Evolutionary conservation across 2,888 invertebrate species (phyloP).

Genomic region (Polyploca ridens): DNA sequence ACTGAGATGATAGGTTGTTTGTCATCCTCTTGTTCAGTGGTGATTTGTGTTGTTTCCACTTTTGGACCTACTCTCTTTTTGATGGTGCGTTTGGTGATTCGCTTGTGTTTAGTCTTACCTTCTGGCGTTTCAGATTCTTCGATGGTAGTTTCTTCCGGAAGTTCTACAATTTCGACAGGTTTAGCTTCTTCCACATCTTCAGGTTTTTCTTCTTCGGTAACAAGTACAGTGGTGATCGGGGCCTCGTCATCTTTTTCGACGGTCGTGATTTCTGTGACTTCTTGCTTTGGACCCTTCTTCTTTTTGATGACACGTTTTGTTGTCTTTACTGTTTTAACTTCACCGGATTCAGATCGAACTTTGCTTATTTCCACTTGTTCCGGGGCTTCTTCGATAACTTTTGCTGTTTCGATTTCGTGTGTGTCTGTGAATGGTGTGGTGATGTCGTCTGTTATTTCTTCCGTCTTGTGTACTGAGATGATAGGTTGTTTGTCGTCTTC

Average conservation of each 20-base stretch:
- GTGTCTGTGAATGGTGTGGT: slow-evolving; percentile 26
- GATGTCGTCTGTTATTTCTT: slow-evolving; percentile 44
- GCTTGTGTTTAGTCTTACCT: slow-evolving; percentile 45
- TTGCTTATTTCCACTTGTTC: slow-evolving; percentile 31
- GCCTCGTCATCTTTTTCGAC: slow-evolving; percentile 23
- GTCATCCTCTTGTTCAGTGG: slow-evolving; percentile 43
- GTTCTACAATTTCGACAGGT: slow-evolving; percentile 45
- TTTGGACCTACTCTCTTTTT: slow-evolving; percentile 55
- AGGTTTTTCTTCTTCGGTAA: slow-evolving; percentile 17
- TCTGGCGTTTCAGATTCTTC: slow-evolving; percentile 27
- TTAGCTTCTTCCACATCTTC: slow-evolving; percentile 17
- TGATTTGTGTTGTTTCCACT: slow-evolving; percentile 57
- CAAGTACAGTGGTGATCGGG: slow-evolving; percentile 23
- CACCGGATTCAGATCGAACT: slow-evolving; percentile 33
- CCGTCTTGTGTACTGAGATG: slow-evolving; percentile 36
- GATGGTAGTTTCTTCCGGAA: slow-evolving; percentile 33
- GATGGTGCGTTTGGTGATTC: slow-evolving; percentile 34
- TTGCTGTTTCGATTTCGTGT: slow-evolving; percentile 38
- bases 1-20: slow-evolving; percentile 46
- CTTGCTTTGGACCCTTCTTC: slow-evolving; percentile 44
- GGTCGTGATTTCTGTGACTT: slow-evolving; percentile 32
- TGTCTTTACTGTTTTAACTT: slow-evolving; percentile 45
- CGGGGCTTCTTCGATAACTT: slow-evolving; percentile 39
- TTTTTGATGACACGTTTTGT: slow-evolving; percentile 40
- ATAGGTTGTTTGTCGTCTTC: slow-evolving; percentile 35